phyloP scores from a whole-genome alignment of 2,113 vertebrate genomes.

The Axis porcinus region DNA sequence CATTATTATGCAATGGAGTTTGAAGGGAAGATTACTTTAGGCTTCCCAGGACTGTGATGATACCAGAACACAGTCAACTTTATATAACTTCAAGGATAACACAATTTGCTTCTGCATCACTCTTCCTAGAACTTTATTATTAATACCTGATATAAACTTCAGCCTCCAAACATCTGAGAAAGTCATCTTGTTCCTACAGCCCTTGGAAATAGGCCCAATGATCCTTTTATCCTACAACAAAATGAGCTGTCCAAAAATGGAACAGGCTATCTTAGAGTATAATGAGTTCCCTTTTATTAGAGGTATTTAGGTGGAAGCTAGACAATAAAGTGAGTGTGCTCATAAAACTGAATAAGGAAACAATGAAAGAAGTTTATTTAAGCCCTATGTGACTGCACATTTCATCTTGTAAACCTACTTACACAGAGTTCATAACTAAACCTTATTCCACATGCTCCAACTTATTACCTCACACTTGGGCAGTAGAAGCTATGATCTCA shows the following conservation, averaged over 20 bases:
- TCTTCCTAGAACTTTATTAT: slow-evolving; percentile 1
- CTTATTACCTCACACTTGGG: neutral
- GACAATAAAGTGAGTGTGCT: neutral
- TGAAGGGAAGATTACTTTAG: neutral
- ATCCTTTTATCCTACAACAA: slow-evolving; percentile 41
- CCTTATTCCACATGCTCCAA: neutral
- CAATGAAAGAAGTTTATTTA: slow-evolving; percentile 36
- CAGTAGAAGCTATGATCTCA: neutral
- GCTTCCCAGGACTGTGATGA: neutral
- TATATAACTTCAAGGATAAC: neutral
- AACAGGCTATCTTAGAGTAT: neutral
- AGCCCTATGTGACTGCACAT: neutral
- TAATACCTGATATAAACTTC: neutral
- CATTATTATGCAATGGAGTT: neutral
- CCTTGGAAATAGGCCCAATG: slow-evolving; percentile 1
- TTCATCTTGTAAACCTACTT: slow-evolving; percentile 13
- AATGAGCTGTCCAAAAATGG: slow-evolving; percentile 26
- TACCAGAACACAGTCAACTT: neutral
- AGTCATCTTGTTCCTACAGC: neutral
- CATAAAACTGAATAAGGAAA: slow-evolving; percentile 19
- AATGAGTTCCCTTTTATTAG: slow-evolving; percentile 45
- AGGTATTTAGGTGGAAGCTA: neutral
- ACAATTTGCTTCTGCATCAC: neutral
- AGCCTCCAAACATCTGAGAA: neutral
- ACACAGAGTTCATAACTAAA: neutral